Base-by-base conservation (phyloP, 2,113 vertebrate species). In the Catharus minimus region DNA sequence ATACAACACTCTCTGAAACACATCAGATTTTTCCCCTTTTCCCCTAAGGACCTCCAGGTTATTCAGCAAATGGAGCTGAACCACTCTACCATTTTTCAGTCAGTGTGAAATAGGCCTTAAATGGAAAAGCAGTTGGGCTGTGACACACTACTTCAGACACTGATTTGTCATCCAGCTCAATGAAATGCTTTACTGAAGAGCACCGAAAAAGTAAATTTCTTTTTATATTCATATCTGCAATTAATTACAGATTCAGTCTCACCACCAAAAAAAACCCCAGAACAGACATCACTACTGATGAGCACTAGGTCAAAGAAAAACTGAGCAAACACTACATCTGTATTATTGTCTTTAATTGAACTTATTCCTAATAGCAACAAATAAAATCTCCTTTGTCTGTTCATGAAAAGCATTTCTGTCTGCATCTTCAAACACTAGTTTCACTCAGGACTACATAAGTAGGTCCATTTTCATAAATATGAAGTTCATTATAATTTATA, bases 181-280 rank as follows among this genome's bases (percentile, higher is more conserved):
- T 18, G 22, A 93, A 83, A 81, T 61, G 33, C 80, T 95, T 84
- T 91, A 56, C 55, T 67, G 41, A 86, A 72, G 81, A 95, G 78
- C 90, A 77, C 41, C 32, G 58, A 92, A 83, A 80, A 53, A 78
- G 46, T 61, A 88, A 95, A 91, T 97, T 95, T 96, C 90, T 94
- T 94, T 95, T 69, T 80, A 69, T 83, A 94, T 94, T 91, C 93
- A 73, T 94, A 93, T 90, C 69, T 78, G 84, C 58, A 96, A 96
- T 96, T 96, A 97, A 91, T 91, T 96, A 65, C 76, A 87, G 53
- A 93, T 96, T 96, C 79, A 66, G 60, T 81, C 78, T 94, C 57
- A 56, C 33, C 33, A 81, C 80, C 32, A 32, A 66, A 43, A 91
- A 27, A 4, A 55, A 55, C 6, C 13, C 27, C 30, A 91, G 76